A percentile compares a stretch with the other conserved stretches of the same genome.
Evolutionary conservation across 2,113 vertebrate species (phyloP).

Genomic region (Crypturellus undulatus): DNA sequence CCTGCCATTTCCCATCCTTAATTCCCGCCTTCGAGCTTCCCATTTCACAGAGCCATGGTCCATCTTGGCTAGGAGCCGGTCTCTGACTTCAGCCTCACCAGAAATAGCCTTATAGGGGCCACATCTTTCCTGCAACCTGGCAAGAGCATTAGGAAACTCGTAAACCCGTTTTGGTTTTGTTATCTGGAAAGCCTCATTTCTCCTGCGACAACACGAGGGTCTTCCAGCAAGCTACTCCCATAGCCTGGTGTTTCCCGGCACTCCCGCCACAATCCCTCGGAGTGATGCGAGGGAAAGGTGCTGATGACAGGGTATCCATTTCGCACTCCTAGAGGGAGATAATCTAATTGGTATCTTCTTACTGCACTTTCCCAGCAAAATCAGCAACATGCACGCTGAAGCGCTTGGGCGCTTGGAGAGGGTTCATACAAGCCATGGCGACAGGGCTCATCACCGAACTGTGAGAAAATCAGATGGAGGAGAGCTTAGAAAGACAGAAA

Average conservation of each 20-base stretch:
- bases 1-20: too few species aligned
- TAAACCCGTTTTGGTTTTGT: too few species aligned
- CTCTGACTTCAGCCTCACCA: too few species aligned
- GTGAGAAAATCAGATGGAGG: conserved; percentile 12
- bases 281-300: neutral
- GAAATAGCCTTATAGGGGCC: too few species aligned
- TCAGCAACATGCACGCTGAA: conserved; percentile 31
- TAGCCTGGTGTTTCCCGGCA: conserved; percentile 22
- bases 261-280: conserved; percentile 34
- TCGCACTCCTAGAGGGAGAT: conserved; percentile 65
- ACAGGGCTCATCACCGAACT: conserved; percentile 30
- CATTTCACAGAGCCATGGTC: too few species aligned
- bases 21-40: too few species aligned
- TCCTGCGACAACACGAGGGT: too few species aligned
- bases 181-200: too few species aligned
- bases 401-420: conserved; percentile 4
- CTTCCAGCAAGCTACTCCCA: conserved; percentile 3
- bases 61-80: too few species aligned
- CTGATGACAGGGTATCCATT: conserved; percentile 64
- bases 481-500: conserved; percentile 35
- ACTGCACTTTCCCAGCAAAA: conserved; percentile 45
- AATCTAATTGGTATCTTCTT: conserved; percentile 73
- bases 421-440: conserved; percentile 37
- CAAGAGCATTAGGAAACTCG: too few species aligned
- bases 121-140: too few species aligned